A percentile compares a stretch with the other conserved stretches of the same genome.
Conservation (phyloP, 1,140 invertebrate genomes). For the Gryon sp. region DNA sequence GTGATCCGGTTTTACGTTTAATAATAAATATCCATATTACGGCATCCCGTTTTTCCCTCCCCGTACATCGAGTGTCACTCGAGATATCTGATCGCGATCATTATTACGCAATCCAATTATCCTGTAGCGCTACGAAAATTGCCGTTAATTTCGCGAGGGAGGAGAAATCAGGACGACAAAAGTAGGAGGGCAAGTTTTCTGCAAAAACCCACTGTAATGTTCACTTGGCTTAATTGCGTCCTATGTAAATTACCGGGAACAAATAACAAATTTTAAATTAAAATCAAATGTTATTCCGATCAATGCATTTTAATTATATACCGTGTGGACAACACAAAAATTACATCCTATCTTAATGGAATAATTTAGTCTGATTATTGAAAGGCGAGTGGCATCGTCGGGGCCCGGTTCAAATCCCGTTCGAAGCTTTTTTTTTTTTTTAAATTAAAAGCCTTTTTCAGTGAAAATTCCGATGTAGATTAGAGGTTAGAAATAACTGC, state of each 20-base stretch:
- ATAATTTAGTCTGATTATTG: background rate
- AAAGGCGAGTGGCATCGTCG: background rate
- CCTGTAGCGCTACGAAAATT: constrained; percentile 67
- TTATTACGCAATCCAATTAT: constrained; percentile 72
- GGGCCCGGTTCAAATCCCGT: constrained; percentile 12
- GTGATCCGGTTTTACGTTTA: constrained; percentile 71
- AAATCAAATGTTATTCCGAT: constrained; percentile 11
- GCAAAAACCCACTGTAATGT: no score
- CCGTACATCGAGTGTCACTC: constrained; percentile 58
- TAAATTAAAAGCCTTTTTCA: no score
- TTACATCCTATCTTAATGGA: constrained; percentile 12
- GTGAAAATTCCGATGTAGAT: constrained; percentile 1
- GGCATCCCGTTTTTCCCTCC: constrained; percentile 58
- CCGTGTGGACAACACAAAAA: constrained; percentile 9
- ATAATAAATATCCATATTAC: constrained; percentile 69
- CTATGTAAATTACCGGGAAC: no score
- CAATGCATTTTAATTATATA: constrained; percentile 14
- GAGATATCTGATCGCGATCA: constrained; percentile 66
- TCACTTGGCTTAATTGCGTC: constrained; percentile 26
- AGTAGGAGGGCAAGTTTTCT: no score
- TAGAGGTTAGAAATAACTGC: constrained; percentile 59
- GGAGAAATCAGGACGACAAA: constrained; percentile 2
- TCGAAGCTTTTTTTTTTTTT: background rate
- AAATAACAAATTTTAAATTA: no score
- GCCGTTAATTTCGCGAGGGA: constrained; percentile 65